phyloP scores from a whole-genome alignment of 2,797 vertebrate species.

The Ceryle rudis region DNA sequence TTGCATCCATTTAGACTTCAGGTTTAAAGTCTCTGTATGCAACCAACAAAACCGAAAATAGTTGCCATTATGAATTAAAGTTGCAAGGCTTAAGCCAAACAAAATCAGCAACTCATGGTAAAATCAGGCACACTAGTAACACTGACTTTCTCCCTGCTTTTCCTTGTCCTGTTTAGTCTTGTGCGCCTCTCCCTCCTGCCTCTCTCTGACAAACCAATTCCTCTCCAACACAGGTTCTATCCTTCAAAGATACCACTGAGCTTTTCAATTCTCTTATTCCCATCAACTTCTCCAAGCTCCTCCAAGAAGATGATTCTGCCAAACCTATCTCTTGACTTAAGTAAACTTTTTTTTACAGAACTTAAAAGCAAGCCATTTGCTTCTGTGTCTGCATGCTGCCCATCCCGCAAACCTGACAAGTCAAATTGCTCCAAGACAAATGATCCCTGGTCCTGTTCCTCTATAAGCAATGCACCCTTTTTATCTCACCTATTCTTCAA shows the following conservation, averaged over 20 bases:
- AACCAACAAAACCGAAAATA: neutral
- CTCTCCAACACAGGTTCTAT: neutral
- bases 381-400: neutral
- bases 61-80: neutral
- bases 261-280: neutral
- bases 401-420: neutral
- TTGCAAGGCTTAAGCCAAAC: neutral
- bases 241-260: rapidly evolving
- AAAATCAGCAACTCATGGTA: neutral
- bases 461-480: neutral
- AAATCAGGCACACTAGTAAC: neutral
- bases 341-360: neutral
- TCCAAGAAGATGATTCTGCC: neutral
- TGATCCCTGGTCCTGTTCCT: neutral
- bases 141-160: neutral
- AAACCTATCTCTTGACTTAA: neutral
- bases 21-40: neutral
- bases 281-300: neutral
- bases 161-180: neutral
- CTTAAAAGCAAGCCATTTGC: neutral
- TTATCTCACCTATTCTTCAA: neutral
- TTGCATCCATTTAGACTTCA: neutral
- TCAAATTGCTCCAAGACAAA: neutral
- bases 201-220: neutral
- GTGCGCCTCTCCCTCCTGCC: neutral